Conservation (phyloP, 1,140 invertebrate species). For the Calliphora vicina region DNA sequence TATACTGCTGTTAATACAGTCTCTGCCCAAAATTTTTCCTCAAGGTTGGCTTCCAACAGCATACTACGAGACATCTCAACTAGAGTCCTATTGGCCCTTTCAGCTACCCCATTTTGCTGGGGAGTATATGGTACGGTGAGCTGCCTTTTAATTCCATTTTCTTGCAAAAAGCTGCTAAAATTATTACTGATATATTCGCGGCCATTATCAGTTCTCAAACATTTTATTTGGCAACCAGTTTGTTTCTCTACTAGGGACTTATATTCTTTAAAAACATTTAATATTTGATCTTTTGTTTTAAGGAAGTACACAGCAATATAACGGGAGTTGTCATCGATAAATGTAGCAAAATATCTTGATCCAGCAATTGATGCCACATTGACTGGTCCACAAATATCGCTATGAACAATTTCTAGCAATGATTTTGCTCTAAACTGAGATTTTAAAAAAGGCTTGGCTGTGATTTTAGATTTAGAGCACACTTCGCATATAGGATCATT, state of each 20-base stretch:
- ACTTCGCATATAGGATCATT: too few relatives aligned
- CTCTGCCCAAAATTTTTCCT: conserved; percentile 46
- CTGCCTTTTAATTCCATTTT: conserved; percentile 44
- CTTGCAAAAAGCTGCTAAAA: conserved; percentile 46
- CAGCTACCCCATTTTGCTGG: conserved; percentile 55
- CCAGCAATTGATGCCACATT: conserved; percentile 45
- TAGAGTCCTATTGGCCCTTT: conserved; percentile 52
- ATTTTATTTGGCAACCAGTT: conserved; percentile 47
- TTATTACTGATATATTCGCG: conserved; percentile 46
- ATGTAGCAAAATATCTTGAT: conserved; percentile 49
- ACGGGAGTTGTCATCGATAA: conserved; percentile 55
- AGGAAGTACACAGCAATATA: conserved; percentile 51
- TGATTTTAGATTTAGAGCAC: conserved; percentile 30
- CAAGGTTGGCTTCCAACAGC: conserved; percentile 56
- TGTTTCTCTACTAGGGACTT: conserved; percentile 51
- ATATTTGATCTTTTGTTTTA: conserved; percentile 49
- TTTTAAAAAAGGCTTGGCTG: conserved; percentile 23
- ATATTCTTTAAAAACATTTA: conserved; percentile 48
- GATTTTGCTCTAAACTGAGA: conserved; percentile 13
- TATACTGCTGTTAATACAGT: conserved; percentile 44
- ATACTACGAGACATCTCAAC: conserved; percentile 54
- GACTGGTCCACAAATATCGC: conserved; percentile 63
- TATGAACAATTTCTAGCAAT: conserved; percentile 57
- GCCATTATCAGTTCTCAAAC: conserved; percentile 53
- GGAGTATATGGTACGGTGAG: conserved; percentile 51